These are phyloP conservation scores for Drosophila arawakana DNA, from an alignment of 1,140 invertebrate genomes.

Conservation along the genomic window DNA sequence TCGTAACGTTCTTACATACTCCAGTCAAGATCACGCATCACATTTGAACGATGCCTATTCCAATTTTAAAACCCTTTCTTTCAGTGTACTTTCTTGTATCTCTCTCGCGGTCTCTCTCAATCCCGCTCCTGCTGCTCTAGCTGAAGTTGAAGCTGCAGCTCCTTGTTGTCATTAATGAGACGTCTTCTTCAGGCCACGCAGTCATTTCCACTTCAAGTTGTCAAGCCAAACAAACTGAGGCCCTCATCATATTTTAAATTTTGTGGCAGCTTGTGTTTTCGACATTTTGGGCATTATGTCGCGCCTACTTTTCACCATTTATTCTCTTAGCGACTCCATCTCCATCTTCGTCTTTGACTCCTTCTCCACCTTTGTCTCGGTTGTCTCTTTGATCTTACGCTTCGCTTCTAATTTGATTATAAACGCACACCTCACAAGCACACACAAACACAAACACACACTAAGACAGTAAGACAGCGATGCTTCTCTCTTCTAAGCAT, in stretches of 20 bases:
- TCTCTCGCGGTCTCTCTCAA: too few relatives aligned
- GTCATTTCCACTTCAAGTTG: constrained; percentile 82
- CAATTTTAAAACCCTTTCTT: too few relatives aligned
- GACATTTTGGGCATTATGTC: constrained; percentile 79
- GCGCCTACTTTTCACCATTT: constrained; percentile 77
- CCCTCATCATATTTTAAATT: constrained; percentile 68
- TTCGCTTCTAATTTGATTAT: constrained; percentile 83
- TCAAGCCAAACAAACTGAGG: constrained; percentile 50
- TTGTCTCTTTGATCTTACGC: constrained; percentile 77
- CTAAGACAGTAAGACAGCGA: constrained; percentile 12
- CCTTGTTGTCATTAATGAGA: constrained; percentile 84
- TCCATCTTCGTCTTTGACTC: neutral
- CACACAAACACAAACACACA: too few relatives aligned
- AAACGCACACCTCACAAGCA: constrained; percentile 59
- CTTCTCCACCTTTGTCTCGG: constrained; percentile 25
- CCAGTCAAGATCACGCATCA: too few relatives aligned
- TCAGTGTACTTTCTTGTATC: too few relatives aligned
- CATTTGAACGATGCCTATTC: too few relatives aligned
- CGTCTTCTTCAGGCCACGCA: constrained; percentile 74
- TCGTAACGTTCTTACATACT: too few relatives aligned
- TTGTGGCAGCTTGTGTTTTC: constrained; percentile 72
- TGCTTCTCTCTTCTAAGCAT: constrained; percentile 46
- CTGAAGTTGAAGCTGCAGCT: constrained; percentile 36
- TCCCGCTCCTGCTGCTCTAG: neutral
- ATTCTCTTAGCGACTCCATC: constrained; percentile 29